Base-by-base conservation (phyloP, 2,113 vertebrate genomes). In the Lonchura striata region DNA sequence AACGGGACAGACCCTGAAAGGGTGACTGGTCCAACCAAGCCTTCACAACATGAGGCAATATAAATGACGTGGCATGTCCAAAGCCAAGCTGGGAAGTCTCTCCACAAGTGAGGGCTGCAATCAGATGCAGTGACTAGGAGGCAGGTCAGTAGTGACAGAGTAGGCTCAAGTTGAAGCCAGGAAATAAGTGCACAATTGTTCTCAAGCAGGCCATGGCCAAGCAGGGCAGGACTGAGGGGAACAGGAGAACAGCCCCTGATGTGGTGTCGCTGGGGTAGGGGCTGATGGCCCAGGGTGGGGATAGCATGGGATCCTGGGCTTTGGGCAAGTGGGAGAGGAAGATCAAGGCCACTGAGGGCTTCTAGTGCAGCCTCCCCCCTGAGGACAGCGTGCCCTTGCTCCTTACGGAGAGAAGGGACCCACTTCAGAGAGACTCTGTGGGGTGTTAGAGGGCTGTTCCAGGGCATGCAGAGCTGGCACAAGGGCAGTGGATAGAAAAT, bases 281-380 rank as follows among this genome's bases (percentile, higher is more conserved):
- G 35, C 37, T 83, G 57, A 53, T 39, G 24, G 31, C 39, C 6
- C 0, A 0, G 0, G 23, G 13, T 0, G 0, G 2, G 12, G 3
- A 9, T 64, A 33, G 22, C 5, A 15, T 12, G 28, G 17, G 12
- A 15, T 70, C 24, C 37, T 37, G 25, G 41, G 35, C 28, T 12
- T 16, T 76, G 57, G 33, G 28, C 24, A 44, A 3, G 3, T 39
- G 5, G 8, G 11, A 6, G 7, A 66, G 4, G 35, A 33, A 83
- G 5, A 46, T 33, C 31, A 90, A 61, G 23, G 11, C 9, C 47
- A 37, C 3, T 4, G 3, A 56, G 23, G 15, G 17, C 7, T 82
- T 22, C 35, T n/a, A 27, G 30, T 9, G 28, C 37, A 82, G 33
- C 37, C 21, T 87, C 8, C 30, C 15, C 19, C 52, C 59, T 35